Conservation (phyloP, 2,113 vertebrate genomes). For the Etia nguti region DNA sequence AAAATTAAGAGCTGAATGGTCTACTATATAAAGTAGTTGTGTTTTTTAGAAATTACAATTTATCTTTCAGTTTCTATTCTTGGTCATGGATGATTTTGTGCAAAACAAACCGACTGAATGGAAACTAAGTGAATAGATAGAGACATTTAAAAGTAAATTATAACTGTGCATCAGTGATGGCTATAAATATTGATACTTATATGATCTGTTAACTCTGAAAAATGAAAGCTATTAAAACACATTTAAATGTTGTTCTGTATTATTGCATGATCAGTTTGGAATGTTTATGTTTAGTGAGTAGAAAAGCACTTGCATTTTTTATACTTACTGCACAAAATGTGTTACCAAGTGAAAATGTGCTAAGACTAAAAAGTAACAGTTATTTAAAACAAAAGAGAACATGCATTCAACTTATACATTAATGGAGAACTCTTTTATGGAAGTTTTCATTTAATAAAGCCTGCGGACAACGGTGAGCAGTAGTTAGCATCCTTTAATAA, state of each 20-base stretch:
- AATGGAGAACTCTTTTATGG: neutral
- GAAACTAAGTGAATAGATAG: neutral
- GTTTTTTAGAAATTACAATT: neutral
- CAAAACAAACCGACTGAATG: neutral
- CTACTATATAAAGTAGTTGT: too few relatives aligned
- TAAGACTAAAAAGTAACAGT: too few relatives aligned
- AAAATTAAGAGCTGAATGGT: too few relatives aligned
- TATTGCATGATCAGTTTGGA: neutral
- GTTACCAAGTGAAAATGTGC: too few relatives aligned
- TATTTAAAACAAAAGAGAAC: neutral
- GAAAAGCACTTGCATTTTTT: neutral
- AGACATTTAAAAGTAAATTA: neutral
- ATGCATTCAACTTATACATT: neutral
- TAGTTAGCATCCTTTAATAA: too few relatives aligned
- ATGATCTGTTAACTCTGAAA: neutral
- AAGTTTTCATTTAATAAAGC: too few relatives aligned
- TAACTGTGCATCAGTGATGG: neutral
- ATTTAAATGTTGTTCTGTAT: neutral
- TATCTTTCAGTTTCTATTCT: neutral
- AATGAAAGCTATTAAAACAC: neutral
- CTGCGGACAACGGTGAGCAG: too few relatives aligned
- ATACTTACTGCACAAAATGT: neutral
- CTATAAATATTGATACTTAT: rapidly evolving
- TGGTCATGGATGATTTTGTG: slow-evolving; percentile 36
- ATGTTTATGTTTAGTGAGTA: neutral